A percentile compares a stretch with the other conserved stretches of the same genome.
Conservation (phyloP, 1,140 invertebrate genomes). For the Scaptodrosophila lebanonensis region DNA sequence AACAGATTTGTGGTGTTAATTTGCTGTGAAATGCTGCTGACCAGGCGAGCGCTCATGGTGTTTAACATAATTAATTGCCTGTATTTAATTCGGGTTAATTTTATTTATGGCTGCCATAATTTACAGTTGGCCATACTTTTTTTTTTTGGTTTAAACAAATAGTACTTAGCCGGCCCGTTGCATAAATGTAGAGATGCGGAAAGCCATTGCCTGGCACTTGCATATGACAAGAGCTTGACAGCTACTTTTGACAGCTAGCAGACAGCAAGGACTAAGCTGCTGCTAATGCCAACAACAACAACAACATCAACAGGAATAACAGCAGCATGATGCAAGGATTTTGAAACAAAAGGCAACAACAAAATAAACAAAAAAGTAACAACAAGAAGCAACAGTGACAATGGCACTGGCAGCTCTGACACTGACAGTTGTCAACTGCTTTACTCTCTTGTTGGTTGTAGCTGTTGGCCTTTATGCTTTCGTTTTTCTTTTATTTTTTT, state of each 20-base stretch:
- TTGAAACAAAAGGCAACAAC: too few species aligned
- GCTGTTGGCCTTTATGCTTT: conserved; percentile 9
- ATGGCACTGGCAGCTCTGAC: conserved; percentile 62
- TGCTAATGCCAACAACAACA: conserved; percentile 73
- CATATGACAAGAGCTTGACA: conserved; percentile 56
- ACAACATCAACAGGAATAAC: too few species aligned
- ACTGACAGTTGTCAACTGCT: conserved; percentile 72
- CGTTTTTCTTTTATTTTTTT: not conserved
- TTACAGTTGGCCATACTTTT: too few species aligned
- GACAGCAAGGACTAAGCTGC: conserved; percentile 68
- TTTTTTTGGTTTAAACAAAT: conserved; percentile 14
- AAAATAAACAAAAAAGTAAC: conserved; percentile 31
- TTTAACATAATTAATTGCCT: conserved; percentile 66
- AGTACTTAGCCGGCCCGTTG: not conserved
- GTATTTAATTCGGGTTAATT: conserved; percentile 75
- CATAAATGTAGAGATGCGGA: too few species aligned
- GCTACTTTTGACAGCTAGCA: conserved; percentile 62
- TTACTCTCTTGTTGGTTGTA: conserved; percentile 55
- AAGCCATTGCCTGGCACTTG: conserved; percentile 18
- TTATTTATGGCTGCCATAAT: conserved; percentile 68
- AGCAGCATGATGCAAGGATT: too few species aligned
- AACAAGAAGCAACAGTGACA: conserved; percentile 64
- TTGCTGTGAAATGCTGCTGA: conserved; percentile 61
- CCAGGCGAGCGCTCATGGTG: conserved; percentile 36
- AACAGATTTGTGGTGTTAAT: conserved; percentile 69